Conservation (phyloP, 2,797 vertebrate species). For the Trichosurus vulpecula region DNA sequence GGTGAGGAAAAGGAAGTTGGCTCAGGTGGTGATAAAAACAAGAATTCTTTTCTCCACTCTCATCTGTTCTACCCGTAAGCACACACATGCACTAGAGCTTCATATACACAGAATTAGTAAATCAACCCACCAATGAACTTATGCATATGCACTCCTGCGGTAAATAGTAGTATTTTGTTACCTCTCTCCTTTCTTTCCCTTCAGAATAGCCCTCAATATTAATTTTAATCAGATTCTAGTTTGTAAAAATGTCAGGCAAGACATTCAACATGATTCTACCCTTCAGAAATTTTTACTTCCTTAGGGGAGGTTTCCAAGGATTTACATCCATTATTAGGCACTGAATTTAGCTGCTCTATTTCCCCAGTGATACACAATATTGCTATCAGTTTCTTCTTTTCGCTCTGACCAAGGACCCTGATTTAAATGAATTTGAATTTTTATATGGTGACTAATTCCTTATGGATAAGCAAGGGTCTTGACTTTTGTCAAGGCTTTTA, state of each 20-base stretch:
- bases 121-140: background rate
- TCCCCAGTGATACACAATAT: background rate
- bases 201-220: background rate
- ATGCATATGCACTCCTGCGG: background rate
- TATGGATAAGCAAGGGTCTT: conserved; percentile 7
- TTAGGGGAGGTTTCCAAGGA: background rate
- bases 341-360: background rate
- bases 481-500: background rate
- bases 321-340: background rate
- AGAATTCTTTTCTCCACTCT: background rate
- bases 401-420: background rate
- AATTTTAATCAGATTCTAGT: background rate
- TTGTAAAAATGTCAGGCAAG: background rate
- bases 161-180: background rate
- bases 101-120: background rate
- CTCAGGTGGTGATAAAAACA: background rate
- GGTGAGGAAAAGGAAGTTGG: background rate
- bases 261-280: background rate
- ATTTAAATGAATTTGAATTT: background rate
- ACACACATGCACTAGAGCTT: background rate
- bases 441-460: conserved; percentile 27
- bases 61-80: background rate
- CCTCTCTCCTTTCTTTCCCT: background rate
- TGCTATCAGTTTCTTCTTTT: background rate
- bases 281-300: background rate